phyloP scores from a whole-genome alignment of 2,888 invertebrate species.

The Eumacrocentrus americanus region DNA sequence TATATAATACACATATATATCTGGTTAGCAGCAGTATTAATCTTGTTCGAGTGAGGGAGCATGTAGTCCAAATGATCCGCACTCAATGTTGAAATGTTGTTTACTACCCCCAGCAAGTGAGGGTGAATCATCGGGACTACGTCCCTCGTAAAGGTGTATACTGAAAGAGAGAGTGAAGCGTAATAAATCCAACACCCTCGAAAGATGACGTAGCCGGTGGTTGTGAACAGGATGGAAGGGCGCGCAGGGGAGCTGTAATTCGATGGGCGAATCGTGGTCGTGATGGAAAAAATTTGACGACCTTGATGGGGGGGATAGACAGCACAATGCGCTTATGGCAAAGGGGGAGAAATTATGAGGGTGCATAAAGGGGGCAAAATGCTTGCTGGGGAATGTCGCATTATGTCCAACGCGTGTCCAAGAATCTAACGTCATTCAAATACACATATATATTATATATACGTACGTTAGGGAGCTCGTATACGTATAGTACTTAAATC shows the following conservation, averaged over 20 bases:
- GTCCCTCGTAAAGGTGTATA: conserved; percentile 3
- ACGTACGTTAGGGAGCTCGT: not conserved
- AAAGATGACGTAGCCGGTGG: conserved; percentile 26
- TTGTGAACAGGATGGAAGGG: not conserved
- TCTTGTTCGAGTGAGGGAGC: not conserved
- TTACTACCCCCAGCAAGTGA: conserved; percentile 27
- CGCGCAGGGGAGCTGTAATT: not conserved
- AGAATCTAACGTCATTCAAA: not conserved
- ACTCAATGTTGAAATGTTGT: conserved; percentile 26
- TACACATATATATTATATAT: not conserved
- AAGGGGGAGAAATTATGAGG: conserved; percentile 16
- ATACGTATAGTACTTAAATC: not conserved
- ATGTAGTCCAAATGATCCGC: not conserved
- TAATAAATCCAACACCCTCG: conserved; percentile 39
- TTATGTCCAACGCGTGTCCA: not conserved
- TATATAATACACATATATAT: conserved; percentile 7
- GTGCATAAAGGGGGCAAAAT: conserved; percentile 4
- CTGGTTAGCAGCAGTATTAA: conserved; percentile 18
- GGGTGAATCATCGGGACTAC: conserved; percentile 35
- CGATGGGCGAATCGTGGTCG: conserved; percentile 24
- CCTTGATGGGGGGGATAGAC: conserved; percentile 8
- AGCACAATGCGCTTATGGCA: conserved; percentile 6
- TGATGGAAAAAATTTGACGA: conserved; percentile 20
- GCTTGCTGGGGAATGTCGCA: not conserved
- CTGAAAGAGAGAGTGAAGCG: conserved; percentile 26